A percentile compares a stretch with the other conserved stretches of the same genome.
Conservation (phyloP, 2,797 vertebrate species). For the Phrynocephalus forsythii region DNA sequence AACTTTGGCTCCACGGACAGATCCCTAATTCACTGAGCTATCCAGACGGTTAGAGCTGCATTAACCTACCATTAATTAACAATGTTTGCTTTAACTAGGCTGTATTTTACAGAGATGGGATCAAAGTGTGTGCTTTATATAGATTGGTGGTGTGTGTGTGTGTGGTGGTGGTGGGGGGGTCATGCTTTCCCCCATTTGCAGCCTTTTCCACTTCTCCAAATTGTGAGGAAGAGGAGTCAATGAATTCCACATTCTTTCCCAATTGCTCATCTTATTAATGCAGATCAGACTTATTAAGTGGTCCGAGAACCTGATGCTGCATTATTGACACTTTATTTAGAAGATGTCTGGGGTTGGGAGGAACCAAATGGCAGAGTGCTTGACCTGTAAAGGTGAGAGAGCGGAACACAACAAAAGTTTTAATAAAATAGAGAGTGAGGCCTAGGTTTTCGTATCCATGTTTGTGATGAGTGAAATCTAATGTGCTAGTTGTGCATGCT, state of each 20-base stretch:
- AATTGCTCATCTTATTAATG: background rate
- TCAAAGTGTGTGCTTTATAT: background rate
- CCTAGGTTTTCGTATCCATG: background rate
- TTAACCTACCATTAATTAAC: background rate
- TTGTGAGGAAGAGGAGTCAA: background rate
- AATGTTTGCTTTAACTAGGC: background rate
- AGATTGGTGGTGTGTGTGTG: no score
- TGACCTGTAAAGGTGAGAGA: background rate
- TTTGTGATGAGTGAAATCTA: background rate
- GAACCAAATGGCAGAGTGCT: background rate
- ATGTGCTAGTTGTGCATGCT: background rate
- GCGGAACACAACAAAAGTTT: background rate
- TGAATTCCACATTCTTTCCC: no score
- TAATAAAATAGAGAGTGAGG: background rate
- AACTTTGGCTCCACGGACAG: no score
- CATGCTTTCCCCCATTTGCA: background rate
- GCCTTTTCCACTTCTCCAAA: background rate
- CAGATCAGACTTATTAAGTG: background rate
- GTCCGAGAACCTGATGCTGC: background rate
- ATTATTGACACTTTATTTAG: background rate
- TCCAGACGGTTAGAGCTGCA: no score
- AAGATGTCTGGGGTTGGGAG: background rate
- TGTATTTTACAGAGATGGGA: no score
- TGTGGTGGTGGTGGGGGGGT: background rate
- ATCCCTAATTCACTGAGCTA: no score